phyloP scores from a whole-genome alignment of 2,113 vertebrate species.

The Carassius gibelio region DNA sequence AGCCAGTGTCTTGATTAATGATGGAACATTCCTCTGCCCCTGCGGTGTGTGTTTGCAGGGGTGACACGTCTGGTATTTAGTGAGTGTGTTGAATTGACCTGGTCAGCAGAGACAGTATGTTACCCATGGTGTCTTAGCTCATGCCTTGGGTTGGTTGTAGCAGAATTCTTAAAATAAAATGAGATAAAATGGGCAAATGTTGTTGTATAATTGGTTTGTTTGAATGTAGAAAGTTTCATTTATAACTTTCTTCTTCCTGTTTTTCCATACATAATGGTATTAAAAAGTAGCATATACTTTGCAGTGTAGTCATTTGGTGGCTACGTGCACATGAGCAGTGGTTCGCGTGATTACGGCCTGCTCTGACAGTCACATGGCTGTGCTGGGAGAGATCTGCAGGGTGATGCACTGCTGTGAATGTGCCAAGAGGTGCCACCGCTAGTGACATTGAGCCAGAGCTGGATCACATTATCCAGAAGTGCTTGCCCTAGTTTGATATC shows the following conservation, averaged over 20 bases:
- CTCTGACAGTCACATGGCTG: slow-evolving; percentile 10
- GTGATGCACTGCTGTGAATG: background rate
- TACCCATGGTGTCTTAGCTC: background rate
- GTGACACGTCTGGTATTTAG: slow-evolving; percentile 25
- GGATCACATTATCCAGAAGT: slow-evolving; percentile 9
- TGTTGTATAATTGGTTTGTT: background rate
- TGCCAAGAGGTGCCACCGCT: background rate
- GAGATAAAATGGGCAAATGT: background rate
- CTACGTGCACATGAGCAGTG: background rate
- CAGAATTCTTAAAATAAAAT: no score
- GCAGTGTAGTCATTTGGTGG: background rate
- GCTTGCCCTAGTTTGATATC: background rate
- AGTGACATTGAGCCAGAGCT: background rate
- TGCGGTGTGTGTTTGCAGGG: slow-evolving; percentile 8
- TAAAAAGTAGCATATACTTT: background rate
- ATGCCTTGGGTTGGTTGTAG: background rate
- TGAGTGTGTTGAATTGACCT: slow-evolving; percentile 19
- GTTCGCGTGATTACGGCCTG: background rate
- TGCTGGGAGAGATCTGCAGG: background rate
- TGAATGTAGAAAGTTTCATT: background rate
- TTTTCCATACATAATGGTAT: background rate
- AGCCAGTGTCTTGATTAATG: slow-evolving; percentile 13
- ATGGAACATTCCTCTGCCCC: slow-evolving; percentile 14
- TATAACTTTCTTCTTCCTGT: background rate
- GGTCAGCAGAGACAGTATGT: background rate